Evolutionary conservation across 2,888 invertebrate genomes (phyloP).

Genomic region (Lepetodrilus schrolli): DNA sequence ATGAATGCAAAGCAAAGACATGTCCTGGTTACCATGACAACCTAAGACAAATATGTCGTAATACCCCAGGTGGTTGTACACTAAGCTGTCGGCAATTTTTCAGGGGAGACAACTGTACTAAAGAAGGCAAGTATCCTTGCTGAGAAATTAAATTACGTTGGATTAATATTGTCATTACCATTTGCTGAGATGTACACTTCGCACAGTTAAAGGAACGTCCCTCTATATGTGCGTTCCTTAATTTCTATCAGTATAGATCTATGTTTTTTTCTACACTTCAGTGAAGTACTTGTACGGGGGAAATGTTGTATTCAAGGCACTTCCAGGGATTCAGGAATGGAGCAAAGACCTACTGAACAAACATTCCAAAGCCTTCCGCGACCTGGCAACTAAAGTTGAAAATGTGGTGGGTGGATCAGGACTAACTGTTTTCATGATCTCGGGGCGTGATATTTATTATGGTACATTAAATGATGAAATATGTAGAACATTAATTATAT

Average conservation of each 20-base stretch:
- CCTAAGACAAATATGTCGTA: background rate
- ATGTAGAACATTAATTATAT: no score
- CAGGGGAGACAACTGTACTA: background rate
- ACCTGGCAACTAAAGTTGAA: background rate
- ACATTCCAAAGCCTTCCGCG: background rate
- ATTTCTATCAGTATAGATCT: background rate
- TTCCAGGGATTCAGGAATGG: conserved; percentile 12
- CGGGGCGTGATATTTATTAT: no score
- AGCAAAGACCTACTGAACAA: background rate
- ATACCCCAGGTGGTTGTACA: background rate
- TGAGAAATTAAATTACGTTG: background rate
- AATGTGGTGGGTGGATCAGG: background rate
- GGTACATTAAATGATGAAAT: no score
- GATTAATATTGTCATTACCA: background rate
- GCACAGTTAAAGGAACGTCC: no score
- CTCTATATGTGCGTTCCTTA: background rate
- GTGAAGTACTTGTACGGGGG: conserved; percentile 6
- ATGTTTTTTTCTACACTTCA: background rate
- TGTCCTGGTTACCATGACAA: background rate
- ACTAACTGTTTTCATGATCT: no score
- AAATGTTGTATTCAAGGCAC: background rate
- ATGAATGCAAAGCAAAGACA: background rate
- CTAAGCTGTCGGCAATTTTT: background rate
- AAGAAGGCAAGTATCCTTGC: background rate
- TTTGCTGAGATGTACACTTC: background rate